Evolutionary conservation across 2,113 vertebrate species (phyloP).

Genomic region (Caracal caracal): DNA sequence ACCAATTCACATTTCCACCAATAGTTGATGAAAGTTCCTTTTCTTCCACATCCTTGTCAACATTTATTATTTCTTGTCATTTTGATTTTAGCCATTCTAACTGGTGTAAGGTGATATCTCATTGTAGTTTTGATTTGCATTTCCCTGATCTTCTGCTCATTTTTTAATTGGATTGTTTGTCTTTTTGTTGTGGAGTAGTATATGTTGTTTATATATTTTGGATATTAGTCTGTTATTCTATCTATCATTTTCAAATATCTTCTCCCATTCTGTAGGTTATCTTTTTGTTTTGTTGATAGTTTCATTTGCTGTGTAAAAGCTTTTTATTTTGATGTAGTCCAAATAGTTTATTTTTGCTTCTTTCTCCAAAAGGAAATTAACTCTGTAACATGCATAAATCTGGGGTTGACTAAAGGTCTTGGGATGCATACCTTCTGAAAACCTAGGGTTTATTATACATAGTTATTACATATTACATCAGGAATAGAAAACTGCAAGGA

Average conservation of each 20-base stretch:
- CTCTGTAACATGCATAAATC: background rate
- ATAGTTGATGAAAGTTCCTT: background rate
- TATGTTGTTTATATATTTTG: background rate
- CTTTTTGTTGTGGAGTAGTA: background rate
- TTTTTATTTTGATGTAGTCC: background rate
- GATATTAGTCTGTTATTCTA: background rate
- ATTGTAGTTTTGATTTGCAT: background rate
- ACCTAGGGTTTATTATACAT: background rate
- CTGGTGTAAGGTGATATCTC: background rate
- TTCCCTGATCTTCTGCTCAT: background rate
- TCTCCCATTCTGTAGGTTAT: background rate
- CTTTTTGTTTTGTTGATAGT: background rate
- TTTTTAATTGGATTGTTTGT: background rate
- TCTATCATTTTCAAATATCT: background rate
- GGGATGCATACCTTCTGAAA: background rate
- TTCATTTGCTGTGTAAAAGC: background rate
- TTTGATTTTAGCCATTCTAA: background rate
- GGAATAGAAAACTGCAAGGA: background rate
- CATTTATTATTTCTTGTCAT: background rate
- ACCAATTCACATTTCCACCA: background rate
- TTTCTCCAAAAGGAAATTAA: background rate
- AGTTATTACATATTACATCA: background rate
- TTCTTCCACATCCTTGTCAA: background rate
- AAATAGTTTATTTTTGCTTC: background rate
- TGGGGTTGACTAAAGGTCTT: background rate